phyloP scores from a whole-genome alignment of 2,113 vertebrate species.

The Rousettus leschenaultii region DNA sequence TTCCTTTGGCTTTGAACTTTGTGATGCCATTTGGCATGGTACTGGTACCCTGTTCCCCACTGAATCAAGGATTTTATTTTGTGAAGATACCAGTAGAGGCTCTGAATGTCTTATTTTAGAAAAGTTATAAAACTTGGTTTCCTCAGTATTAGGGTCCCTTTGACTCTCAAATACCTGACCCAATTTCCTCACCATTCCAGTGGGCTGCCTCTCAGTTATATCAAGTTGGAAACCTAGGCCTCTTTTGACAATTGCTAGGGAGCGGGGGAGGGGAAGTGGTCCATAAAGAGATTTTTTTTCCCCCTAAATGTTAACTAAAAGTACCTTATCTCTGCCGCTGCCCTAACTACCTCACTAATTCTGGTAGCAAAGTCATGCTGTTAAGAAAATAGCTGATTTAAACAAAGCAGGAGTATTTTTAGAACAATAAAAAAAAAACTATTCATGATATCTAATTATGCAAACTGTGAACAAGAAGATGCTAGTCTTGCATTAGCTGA shows the following conservation, averaged over 20 bases:
- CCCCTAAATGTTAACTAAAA: constrained; percentile 71
- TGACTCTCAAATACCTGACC: neutral
- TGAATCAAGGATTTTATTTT: neutral
- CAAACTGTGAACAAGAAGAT: constrained; percentile 75
- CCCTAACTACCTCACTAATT: constrained; percentile 67
- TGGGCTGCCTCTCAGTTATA: neutral
- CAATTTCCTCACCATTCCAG: neutral
- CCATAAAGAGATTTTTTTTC: constrained; percentile 15
- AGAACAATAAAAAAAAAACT: constrained; percentile 72
- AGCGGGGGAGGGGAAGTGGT: neutral
- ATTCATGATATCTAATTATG: constrained; percentile 74
- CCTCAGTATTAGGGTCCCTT: neutral
- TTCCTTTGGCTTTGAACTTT: neutral
- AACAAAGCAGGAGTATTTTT: constrained; percentile 79
- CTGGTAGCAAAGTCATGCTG: constrained; percentile 71
- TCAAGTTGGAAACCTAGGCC: neutral
- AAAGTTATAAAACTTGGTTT: constrained; percentile 6
- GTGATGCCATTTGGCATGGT: neutral
- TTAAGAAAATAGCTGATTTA: constrained; percentile 77
- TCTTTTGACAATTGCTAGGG: neutral
- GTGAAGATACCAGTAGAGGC: neutral
- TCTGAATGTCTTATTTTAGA: neutral
- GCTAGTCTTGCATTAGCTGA: constrained; percentile 70
- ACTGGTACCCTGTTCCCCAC: neutral
- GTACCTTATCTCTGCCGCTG: constrained; percentile 52